These are phyloP conservation scores for Heterodera filipjevi DNA, from an alignment of 2,888 invertebrate genomes.

Conservation along the genomic window DNA sequence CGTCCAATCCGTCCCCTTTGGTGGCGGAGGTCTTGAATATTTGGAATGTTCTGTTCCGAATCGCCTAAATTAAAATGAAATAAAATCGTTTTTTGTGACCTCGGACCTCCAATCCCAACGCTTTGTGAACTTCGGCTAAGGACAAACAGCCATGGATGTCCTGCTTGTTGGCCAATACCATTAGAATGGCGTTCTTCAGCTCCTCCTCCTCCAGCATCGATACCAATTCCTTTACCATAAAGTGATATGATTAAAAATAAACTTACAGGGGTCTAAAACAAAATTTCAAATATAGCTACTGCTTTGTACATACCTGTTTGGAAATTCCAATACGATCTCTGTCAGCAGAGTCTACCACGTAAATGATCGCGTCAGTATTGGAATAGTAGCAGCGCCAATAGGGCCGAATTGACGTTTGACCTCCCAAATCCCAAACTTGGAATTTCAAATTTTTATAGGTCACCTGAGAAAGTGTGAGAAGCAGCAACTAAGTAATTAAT, in stretches of 20 bases:
- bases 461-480: slow-evolving; percentile 15
- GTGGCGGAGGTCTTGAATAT: slow-evolving; percentile 97
- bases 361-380: slow-evolving; percentile 99
- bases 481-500: background rate
- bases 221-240: slow-evolving; percentile 67
- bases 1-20: slow-evolving; percentile 94
- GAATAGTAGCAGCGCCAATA: slow-evolving; percentile 99
- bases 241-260: background rate
- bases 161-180: slow-evolving; percentile 97
- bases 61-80: slow-evolving; percentile 68
- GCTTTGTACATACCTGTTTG: slow-evolving; percentile 75
- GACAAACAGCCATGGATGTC: slow-evolving; percentile 97
- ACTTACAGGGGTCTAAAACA: background rate
- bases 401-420: slow-evolving; percentile 93
- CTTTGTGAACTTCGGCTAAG: slow-evolving; percentile 91
- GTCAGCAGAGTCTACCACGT: slow-evolving; percentile 94
- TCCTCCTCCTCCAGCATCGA: slow-evolving; percentile 77
- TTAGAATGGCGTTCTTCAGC: slow-evolving; percentile 88
- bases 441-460: slow-evolving; percentile 98
- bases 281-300: no score
- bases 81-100: background rate
- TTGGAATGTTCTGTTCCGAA: slow-evolving; percentile 96
- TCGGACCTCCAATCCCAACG: slow-evolving; percentile 81
- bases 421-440: slow-evolving; percentile 93
- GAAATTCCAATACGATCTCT: slow-evolving; percentile 97